phyloP scores from a whole-genome alignment of 2,797 vertebrate species.

The Chaetophractus vellerosus region DNA sequence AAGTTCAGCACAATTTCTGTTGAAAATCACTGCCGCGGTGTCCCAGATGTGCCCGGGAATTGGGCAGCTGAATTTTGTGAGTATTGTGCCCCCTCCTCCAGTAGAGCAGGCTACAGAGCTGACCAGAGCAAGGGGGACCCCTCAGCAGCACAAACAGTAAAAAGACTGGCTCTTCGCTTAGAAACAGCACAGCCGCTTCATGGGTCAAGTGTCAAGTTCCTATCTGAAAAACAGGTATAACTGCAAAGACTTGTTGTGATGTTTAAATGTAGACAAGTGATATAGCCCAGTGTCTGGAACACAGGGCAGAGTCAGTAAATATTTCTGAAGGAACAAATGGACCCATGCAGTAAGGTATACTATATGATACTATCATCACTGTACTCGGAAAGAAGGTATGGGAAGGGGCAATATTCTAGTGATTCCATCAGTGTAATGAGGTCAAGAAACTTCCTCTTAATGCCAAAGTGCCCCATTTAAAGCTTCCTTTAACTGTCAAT shows the following conservation, averaged over 20 bases:
- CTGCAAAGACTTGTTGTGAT: neutral
- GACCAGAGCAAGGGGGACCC: neutral
- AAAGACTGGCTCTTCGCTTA: neutral
- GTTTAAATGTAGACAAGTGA: constrained; percentile 14
- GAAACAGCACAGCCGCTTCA: neutral
- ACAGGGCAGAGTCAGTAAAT: neutral
- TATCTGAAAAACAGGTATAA: neutral
- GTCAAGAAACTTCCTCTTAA: neutral
- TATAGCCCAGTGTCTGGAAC: neutral
- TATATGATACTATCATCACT: neutral
- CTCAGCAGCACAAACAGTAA: neutral
- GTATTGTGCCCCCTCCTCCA: neutral
- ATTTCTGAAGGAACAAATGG: constrained; percentile 17
- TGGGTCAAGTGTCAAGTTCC: neutral
- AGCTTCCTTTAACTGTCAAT: neutral
- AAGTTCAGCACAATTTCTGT: constrained; percentile 68
- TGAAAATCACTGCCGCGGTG: constrained; percentile 24
- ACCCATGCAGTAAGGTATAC: neutral
- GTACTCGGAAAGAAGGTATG: neutral
- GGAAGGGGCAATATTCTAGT: neutral
- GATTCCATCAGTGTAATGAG: neutral
- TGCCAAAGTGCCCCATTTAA: neutral
- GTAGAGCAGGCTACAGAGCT: neutral
- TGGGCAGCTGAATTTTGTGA: neutral
- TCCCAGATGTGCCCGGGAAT: neutral